Evolutionary conservation across 2,888 invertebrate species (phyloP), one percentile per base, ranked within the genome.

Genomic region (Synergus itoensis): DNA sequence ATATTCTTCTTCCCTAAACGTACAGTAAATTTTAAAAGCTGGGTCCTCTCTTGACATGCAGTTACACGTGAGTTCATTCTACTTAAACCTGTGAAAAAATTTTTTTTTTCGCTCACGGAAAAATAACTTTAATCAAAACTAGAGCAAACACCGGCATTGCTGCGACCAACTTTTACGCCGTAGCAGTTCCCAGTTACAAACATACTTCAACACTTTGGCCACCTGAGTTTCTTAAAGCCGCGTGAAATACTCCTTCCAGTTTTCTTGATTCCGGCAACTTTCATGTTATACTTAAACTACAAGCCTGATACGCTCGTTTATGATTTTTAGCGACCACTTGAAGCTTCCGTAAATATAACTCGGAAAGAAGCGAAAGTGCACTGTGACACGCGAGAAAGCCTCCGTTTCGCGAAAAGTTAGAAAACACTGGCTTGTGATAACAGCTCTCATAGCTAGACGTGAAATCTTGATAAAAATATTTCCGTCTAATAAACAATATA

Each of bases 241-340:
- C 45, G 65, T n/a, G 16, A 65, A 65, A 67, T 67, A 45, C 5
- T 11, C 16, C 67, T 67, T 21, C n/a, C 21, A 14, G 18, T 16
- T 48, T 21, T 67, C 36, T n/a, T 36, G 73, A 73, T 53, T 73
- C 48, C n/a, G 16, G 48, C n/a, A 73, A 73, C 48, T 69, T 69
- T 48, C 16, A 7, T 69, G 48, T n/a, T 69, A 36, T 64, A 41
- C n/a, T 40, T 43, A 41, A 8, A 11, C 11, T 43, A 43, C 41
- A 62, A 14, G 21, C 28, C 28, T 62, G 73, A 73, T 73, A 73
- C 18, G 73, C 73, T 73, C 69, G 73, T 73, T 73, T 73, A 73
- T 73, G 73, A 73, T 73, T 73, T 73, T 53, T 73, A 73, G 73
- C 73, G 73, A 73, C 53, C 73, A 73, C 53, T 73, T 73, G 53